These are phyloP conservation scores for Pangasius larnaudii DNA, from an alignment of 2,797 vertebrate genomes.

Conservation along the genomic window DNA sequence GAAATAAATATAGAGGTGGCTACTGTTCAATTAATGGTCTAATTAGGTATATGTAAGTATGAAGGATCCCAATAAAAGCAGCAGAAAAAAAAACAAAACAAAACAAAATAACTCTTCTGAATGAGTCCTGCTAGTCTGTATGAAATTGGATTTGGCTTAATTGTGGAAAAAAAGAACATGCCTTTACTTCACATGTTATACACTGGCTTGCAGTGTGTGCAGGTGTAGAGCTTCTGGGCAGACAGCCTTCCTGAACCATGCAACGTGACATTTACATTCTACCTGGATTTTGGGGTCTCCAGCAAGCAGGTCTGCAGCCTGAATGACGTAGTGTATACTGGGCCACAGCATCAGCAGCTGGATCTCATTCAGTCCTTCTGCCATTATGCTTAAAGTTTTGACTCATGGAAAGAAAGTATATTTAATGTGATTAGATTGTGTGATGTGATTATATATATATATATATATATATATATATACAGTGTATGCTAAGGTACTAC, in stretches of 20 bases:
- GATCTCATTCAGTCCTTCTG: not conserved
- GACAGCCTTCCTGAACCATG: not conserved
- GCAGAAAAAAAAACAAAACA: not conserved
- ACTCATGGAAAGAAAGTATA: not conserved
- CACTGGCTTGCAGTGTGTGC: not conserved
- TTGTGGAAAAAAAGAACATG: not conserved
- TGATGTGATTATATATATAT: no score
- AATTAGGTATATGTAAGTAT: not conserved
- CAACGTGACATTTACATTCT: constrained; percentile 4
- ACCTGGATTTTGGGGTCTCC: not conserved
- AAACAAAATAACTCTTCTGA: not conserved
- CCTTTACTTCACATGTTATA: not conserved
- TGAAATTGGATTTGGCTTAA: not conserved
- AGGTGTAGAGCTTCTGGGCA: constrained; percentile 12
- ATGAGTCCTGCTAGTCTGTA: not conserved
- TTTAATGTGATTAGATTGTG: not conserved
- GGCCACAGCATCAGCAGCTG: not conserved
- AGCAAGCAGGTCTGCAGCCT: not conserved
- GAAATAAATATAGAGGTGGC: not conserved
- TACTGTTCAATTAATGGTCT: not conserved
- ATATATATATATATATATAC: no score
- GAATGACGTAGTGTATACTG: not conserved
- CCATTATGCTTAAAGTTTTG: not conserved
- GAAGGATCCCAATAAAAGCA: not conserved
- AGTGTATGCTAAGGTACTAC: not conserved